Evolutionary conservation across 2,113 vertebrate genomes (phyloP).

Genomic region (Galeopterus variegatus): DNA sequence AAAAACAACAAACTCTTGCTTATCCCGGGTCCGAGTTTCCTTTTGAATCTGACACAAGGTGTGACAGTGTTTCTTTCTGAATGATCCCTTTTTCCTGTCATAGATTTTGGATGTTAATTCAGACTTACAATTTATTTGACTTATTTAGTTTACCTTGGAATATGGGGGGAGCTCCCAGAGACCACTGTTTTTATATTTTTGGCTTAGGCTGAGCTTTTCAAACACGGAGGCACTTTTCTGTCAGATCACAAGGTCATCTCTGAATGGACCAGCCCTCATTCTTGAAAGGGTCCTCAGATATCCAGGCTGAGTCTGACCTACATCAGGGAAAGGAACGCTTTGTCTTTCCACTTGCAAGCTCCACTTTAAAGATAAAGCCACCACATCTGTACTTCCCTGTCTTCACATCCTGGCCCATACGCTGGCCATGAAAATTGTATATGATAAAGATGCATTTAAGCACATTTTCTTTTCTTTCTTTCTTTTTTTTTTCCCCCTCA

Average conservation of each 20-base stretch:
- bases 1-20: neutral
- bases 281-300: slow-evolving; percentile 25
- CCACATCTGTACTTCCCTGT: neutral
- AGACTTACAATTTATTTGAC: slow-evolving; percentile 36
- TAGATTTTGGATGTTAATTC: slow-evolving; percentile 35
- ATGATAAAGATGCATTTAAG: neutral
- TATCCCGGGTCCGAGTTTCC: neutral
- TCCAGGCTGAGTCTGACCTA: neutral
- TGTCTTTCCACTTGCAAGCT: neutral
- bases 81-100: slow-evolving; percentile 13
- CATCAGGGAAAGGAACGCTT: neutral
- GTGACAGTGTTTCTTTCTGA: slow-evolving; percentile 28
- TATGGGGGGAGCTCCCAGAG: neutral
- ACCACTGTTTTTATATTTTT: slow-evolving; percentile 47
- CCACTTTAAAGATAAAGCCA: neutral
- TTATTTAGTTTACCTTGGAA: slow-evolving; percentile 51
- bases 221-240: slow-evolving; percentile 59
- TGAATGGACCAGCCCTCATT: neutral
- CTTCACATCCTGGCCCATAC: neutral
- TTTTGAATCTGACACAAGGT: neutral
- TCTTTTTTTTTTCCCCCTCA: neutral
- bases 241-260: neutral
- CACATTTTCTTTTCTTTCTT: neutral
- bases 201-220: neutral
- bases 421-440: neutral